These are phyloP conservation scores for Scortum barcoo DNA, from an alignment of 2,113 vertebrate species.

Conservation along the genomic window DNA sequence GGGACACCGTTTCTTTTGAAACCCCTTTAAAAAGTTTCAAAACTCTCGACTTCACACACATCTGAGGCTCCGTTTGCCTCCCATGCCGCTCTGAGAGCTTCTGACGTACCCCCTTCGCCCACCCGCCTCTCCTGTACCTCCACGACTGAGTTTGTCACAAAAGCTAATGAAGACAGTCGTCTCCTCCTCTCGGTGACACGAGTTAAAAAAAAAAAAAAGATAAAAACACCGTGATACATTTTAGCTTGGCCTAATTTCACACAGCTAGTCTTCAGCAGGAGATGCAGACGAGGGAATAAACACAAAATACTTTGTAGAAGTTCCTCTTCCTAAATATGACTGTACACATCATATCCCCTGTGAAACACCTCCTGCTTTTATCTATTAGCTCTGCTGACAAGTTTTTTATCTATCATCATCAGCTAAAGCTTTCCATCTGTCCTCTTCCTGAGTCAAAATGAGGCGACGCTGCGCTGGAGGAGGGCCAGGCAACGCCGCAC, in stretches of 20 bases:
- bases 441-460: neutral
- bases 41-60: conserved; percentile 20
- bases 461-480: neutral
- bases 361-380: neutral
- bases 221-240: neutral
- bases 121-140: neutral
- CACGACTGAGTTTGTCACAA: neutral
- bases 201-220: neutral
- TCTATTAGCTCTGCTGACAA: neutral
- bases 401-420: neutral
- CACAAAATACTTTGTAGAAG: neutral
- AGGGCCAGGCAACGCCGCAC: neutral
- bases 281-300: neutral
- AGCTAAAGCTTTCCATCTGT: neutral
- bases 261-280: neutral
- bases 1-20: neutral
- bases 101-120: conserved; percentile 7
- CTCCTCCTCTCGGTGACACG: conserved; percentile 20
- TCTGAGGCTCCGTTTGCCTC: conserved; percentile 18
- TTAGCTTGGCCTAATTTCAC: conserved; percentile 38
- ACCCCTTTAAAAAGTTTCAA: conserved; percentile 9
- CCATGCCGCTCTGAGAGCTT: neutral
- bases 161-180: conserved; percentile 10
- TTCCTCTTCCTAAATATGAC: neutral
- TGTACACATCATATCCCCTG: neutral